Conservation (phyloP, 2,888 invertebrate genomes). For the Callinectes sapidus region DNA sequence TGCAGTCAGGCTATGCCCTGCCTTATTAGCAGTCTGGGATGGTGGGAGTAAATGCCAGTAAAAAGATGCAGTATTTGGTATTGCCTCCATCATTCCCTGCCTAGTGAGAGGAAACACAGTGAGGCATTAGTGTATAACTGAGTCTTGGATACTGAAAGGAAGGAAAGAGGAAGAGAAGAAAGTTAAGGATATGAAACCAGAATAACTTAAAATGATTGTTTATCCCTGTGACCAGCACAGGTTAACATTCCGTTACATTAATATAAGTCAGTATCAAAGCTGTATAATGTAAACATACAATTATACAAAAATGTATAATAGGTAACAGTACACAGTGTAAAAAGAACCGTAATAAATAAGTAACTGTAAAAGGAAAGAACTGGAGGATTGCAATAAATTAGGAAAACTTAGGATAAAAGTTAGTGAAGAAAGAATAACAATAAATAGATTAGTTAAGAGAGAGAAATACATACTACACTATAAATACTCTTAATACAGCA, state of each 20-base stretch:
- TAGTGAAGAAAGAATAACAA: background rate
- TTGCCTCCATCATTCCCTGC: background rate
- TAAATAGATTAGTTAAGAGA: background rate
- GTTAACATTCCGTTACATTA: background rate
- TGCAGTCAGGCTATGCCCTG: no score
- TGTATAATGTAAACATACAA: background rate
- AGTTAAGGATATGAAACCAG: background rate
- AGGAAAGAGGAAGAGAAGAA: no score
- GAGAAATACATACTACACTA: background rate
- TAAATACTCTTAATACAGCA: background rate
- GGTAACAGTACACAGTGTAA: background rate
- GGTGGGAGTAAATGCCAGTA: no score
- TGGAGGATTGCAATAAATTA: no score
- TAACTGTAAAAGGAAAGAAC: no score
- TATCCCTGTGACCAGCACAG: constrained; percentile 18
- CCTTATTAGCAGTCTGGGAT: no score
- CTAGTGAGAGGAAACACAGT: background rate
- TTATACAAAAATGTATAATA: background rate
- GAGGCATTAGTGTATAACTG: background rate
- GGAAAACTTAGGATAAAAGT: no score
- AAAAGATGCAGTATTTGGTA: no score
- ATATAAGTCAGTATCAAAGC: background rate
- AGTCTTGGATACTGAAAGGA: no score
- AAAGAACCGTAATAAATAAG: background rate
- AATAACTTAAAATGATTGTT: background rate